Conservation (phyloP, 2,797 vertebrate species). For the Thalassophryne amazonica region DNA sequence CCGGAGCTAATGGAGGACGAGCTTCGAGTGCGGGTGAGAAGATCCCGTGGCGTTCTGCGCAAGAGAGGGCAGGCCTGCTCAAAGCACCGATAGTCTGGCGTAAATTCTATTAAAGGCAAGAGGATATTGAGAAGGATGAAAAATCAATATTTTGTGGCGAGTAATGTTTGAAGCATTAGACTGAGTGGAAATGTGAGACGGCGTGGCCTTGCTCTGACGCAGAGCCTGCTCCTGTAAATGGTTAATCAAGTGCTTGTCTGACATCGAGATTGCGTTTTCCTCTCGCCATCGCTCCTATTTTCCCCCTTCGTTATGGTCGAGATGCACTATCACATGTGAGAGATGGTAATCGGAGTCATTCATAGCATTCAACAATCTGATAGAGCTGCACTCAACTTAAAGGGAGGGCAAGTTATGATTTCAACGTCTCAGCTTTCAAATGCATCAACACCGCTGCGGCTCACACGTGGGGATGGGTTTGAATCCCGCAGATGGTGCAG, state of each 20-base stretch:
- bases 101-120: conserved; percentile 72
- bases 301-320: conserved; percentile 28
- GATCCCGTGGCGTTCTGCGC: conserved; percentile 21
- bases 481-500: conserved; percentile 6
- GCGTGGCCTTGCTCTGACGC: conserved; percentile 27
- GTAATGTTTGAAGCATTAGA: conserved; percentile 79
- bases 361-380: conserved; percentile 38
- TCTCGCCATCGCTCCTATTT: conserved; percentile 59
- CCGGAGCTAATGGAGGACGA: conserved; percentile 59
- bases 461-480: conserved; percentile 1
- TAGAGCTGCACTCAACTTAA: conserved; percentile 34
- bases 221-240: conserved; percentile 61
- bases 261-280: conserved; percentile 70
- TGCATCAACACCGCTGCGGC: neutral
- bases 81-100: conserved; percentile 66
- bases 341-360: conserved; percentile 50
- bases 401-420: conserved; percentile 26
- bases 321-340: conserved; percentile 52
- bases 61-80: conserved; percentile 45
- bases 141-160: conserved; percentile 74
- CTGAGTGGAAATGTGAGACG: conserved; percentile 78
- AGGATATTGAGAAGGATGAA: conserved; percentile 70
- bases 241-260: conserved; percentile 67
- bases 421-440: conserved; percentile 36
- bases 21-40: conserved; percentile 17